Percentiles rank a stretch among this genome's conserved stretches.
Evolutionary conservation across 2,113 vertebrate species (phyloP).

Genomic region (Zosterops pallidus): DNA sequence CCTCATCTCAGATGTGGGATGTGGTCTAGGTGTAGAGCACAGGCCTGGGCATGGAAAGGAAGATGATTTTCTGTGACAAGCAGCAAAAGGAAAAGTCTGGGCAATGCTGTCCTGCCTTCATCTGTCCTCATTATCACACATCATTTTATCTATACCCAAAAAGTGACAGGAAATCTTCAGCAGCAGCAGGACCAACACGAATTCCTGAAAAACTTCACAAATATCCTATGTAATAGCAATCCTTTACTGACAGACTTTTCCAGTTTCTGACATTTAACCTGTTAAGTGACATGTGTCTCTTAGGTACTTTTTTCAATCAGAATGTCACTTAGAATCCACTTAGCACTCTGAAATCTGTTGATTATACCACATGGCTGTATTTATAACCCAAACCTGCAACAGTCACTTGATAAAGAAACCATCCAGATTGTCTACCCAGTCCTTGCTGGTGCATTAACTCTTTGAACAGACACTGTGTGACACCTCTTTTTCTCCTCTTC

Average conservation of each 20-base stretch:
- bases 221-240: background rate
- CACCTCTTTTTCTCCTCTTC: background rate
- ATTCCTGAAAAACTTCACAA: background rate
- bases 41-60: background rate
- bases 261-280: background rate
- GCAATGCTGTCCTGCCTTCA: background rate
- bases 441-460: background rate
- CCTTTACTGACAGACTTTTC: background rate
- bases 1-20: background rate
- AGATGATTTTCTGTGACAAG: background rate
- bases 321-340: background rate
- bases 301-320: background rate
- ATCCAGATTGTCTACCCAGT: background rate
- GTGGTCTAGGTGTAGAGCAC: fast-evolving
- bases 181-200: fast-evolving
- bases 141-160: background rate
- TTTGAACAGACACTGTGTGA: background rate
- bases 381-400: background rate
- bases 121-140: background rate
- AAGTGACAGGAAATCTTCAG: background rate
- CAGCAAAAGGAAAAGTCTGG: background rate
- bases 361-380: background rate
- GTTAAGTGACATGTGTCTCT: background rate
- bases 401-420: background rate
- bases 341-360: background rate